Base-by-base conservation (phyloP, 2,797 vertebrate species). In the Sebastes vulpes region DNA sequence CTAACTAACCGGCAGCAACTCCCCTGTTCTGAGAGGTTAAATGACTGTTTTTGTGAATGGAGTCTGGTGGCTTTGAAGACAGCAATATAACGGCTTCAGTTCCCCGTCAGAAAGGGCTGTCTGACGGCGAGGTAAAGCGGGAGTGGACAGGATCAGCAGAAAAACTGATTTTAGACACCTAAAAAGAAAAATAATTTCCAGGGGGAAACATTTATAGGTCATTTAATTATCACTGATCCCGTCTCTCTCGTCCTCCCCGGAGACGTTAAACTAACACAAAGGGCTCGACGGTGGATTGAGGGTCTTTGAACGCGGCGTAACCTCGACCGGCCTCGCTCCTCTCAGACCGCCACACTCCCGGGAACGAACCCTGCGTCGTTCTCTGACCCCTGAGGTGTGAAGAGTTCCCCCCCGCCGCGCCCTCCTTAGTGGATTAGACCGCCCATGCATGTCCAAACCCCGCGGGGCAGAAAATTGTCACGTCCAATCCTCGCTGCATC, bases 351-450 rank as follows among this genome's bases (percentile, higher is more conserved):
- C 38, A 42, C 38, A 14, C 5, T 42, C 38, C 14, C 38, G 12
- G 38, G 14, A 16, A 42, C 38, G 38, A 42, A 42, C 38, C 38
- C 38, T 42, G 12, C 38, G 6, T 42, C 0, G 3, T 48, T 67
- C 70, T 38, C 59, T 75, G 87, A 88, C 82, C 85, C 80, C 66
- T 56, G 86, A 88, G 89, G 82, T 91, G 86, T 81, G 78, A 42
- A 89, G 77, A 90, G 82, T 60, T 53, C 50, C 79, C 79, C 68
- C 58, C 67, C 5, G 70, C 46, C 12, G 31, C 32, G 76, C 52
- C 79, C 81, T 86, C 88, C 88, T 84, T 74, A 89, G 89, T 72
- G 60, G 81, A 90, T 90, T 90, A 92, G 81, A 53, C 58, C 4
- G 31, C 20, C 88, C 89, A 72, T 82, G 88, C 88, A 65, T 89